Evolutionary conservation across 2,113 vertebrate genomes (phyloP), one percentile per base, ranked within the genome.

Genomic region (Phrynosoma platyrhinos): DNA sequence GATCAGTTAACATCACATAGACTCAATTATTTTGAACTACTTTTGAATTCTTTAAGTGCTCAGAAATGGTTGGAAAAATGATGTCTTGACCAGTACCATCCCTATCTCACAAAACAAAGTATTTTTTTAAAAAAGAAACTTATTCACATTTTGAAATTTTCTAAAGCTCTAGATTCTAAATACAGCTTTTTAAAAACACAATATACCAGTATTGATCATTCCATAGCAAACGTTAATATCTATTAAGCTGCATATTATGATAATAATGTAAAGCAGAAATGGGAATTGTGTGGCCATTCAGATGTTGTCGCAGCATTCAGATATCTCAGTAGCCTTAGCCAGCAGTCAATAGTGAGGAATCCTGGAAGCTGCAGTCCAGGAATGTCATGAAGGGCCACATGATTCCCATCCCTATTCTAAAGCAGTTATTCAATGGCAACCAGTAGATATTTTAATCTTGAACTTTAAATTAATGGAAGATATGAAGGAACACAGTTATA

Each of bases 21-120:
- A 21, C 20, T 21, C 0, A 9, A 1, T 0, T 16, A 77, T 84
- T 68, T 40, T 30, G 9, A 78, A 52, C 8, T 2, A 0, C 32
- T 81, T 86, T 36, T 0, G 0, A 0, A 0, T 18, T 72, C 18
- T 53, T 71, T 58, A 84, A 53, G 5, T 5, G 23, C 14, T 58
- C 18, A 23, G 21, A 40, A 12, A 20, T 55, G 58, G 14, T 7
- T 25, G 62, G 36, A 40, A 79, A 53, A 25, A 69, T 8, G 21
- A 86, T 53, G 20, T 2, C 32, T 76, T 76, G 71, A 62, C 58
- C 32, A 30, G 25, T n/a, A 16, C 72, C 52, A 55, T 12, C 25
- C 30, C 62, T 71, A 13, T 27, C 30, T 27, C 30, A 32, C 76
- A 47, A 47, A 86, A 68, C 21, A 68, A 20, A 7, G 0, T 30